These are phyloP conservation scores for Trigoniulus corallinus DNA, from an alignment of 1,140 invertebrate species.

Conservation along the genomic window DNA sequence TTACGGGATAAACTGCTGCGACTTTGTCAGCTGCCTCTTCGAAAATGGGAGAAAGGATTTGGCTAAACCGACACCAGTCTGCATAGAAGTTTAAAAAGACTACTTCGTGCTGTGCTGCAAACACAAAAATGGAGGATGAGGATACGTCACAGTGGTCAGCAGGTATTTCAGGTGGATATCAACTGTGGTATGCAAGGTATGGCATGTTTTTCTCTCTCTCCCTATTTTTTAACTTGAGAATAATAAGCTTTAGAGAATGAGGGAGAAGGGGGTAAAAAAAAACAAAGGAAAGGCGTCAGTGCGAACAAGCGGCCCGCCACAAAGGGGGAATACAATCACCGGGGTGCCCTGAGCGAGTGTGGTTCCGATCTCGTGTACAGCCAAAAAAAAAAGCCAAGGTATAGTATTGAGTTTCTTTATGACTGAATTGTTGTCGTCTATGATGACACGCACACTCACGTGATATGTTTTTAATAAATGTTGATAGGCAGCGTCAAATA, in stretches of 20 bases:
- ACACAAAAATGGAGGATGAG: slow-evolving; percentile 18
- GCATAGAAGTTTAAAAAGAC: slow-evolving; percentile 98
- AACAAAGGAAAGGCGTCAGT: neutral
- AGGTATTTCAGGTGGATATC: neutral
- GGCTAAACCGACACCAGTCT: slow-evolving; percentile 89
- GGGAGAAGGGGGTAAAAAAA: slow-evolving; percentile 3
- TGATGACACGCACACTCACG: neutral
- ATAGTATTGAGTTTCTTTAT: no score
- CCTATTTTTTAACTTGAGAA: neutral
- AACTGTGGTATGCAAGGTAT: neutral
- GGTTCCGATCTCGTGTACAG: neutral
- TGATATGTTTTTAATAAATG: neutral
- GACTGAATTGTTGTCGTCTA: neutral
- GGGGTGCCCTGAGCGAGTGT: no score
- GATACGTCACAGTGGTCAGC: slow-evolving; percentile 1
- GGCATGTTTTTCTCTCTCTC: slow-evolving; percentile 4
- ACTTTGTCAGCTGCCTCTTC: slow-evolving; percentile 88
- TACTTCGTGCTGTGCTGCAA: slow-evolving; percentile 81
- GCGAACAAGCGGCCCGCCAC: no score
- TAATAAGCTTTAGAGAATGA: neutral
- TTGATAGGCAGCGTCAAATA: neutral
- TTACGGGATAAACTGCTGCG: slow-evolving; percentile 50
- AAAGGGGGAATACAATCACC: no score
- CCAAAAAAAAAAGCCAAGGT: neutral
- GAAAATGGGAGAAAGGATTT: slow-evolving; percentile 88